Base-by-base conservation (phyloP, 2,113 vertebrate genomes). In the Gadus chalcogrammus region DNA sequence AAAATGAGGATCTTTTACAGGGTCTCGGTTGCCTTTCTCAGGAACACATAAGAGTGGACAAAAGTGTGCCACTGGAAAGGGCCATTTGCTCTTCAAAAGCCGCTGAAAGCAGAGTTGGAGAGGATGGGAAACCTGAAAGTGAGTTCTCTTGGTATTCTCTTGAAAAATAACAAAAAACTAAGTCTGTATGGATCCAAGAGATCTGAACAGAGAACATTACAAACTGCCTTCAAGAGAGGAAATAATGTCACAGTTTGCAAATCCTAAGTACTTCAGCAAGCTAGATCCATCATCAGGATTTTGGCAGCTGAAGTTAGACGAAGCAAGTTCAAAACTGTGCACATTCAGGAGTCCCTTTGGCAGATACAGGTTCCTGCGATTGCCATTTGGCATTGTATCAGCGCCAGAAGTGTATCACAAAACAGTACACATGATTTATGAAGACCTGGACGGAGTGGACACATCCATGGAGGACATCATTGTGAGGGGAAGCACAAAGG, bases 131-230 rank as follows among this genome's bases (percentile, higher is more conserved):
- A 20, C 20, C 20, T 20, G 20, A 20, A 20, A 20, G 20, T n/a
- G n/a, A 20, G 20, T 20, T 20, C 20, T 20, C 20, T 20, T 20
- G 20, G 0, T 20, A 20, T 20, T 20, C 1, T 20, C 1, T 0
- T 1, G 20, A 20, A 20, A 20, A 20, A 20, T 0, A 20, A 20
- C 20, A 20, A 20, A 20, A 20, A 20, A 20, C 20, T 20, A 20
- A 24, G 24, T 24, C 24, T 24, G 24, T 24, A 24, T 82, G 13
- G 63, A 78, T 31, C 72, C 79, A 1, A 79, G 70, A 61, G 70
- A 79, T 58, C 67, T 76, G 2, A 82, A 81, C 15, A 80, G 59
- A 17, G 69, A 82, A 18, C 81, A 83, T 16, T 79, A 69, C 31
- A 35, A 81, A 22, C 61, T 83, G 31, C 63, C 64, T 6, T 71